Conservation (phyloP, 2,888 invertebrate genomes). For the Brachynemurus nebulosus region DNA sequence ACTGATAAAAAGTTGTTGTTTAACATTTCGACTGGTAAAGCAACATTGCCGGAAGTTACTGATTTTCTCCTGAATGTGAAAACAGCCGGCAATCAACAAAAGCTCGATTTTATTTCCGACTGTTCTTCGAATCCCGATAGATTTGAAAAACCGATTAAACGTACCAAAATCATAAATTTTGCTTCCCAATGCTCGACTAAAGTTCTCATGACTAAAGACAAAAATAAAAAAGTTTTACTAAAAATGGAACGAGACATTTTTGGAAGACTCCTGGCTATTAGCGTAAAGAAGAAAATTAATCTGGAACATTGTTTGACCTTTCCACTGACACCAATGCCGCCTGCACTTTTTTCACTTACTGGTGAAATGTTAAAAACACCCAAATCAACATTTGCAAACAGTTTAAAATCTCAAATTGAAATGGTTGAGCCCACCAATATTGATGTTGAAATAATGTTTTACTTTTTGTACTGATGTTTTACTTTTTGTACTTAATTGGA, state of each 20-base stretch:
- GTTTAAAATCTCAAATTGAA: constrained; percentile 19
- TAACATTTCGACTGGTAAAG: constrained; percentile 19
- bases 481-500: constrained; percentile 14
- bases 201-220: constrained; percentile 16
- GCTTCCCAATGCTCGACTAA: constrained; percentile 18
- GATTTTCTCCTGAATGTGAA: constrained; percentile 21
- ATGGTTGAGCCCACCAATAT: constrained; percentile 12
- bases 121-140: constrained; percentile 16
- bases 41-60: constrained; percentile 12
- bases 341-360: too few relatives aligned
- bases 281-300: too few relatives aligned
- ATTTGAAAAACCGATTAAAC: constrained; percentile 21
- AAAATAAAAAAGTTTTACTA: constrained; percentile 16
- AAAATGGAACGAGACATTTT: too few relatives aligned
- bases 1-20: constrained; percentile 15
- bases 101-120: constrained; percentile 19
- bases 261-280: too few relatives aligned
- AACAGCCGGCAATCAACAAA: constrained; percentile 17
- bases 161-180: constrained; percentile 23
- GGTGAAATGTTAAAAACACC: too few relatives aligned
- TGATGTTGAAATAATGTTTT: constrained; percentile 19
- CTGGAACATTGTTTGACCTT: too few relatives aligned
- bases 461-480: constrained; percentile 19
- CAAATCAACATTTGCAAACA: too few relatives aligned
- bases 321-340: too few relatives aligned